Base-by-base conservation (phyloP, 2,888 invertebrate species). In the Nasonia oneida region DNA sequence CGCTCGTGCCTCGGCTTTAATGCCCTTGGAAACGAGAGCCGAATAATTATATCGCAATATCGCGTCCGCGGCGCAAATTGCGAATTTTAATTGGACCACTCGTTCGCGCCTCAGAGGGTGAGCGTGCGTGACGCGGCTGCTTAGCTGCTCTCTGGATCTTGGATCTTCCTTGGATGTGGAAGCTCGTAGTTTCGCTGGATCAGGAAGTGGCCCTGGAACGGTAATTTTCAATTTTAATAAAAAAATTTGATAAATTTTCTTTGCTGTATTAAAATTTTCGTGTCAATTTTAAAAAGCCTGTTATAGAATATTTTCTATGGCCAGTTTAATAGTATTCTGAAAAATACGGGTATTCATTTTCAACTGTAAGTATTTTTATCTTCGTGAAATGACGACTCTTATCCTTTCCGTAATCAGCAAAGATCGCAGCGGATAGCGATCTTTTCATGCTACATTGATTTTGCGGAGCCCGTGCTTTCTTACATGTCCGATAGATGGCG, bases 401-500 rank as follows among this genome's bases (percentile, higher is more conserved):
- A 67, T 33, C 23, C 15, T 29, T 67, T 67, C 33, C 15, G 15
- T 33, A 67, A 67, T 67, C 67, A 67, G 33, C 33, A 14, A 14
- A 33, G 67, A 29, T 67, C 15, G 67, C 15, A 29, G 67, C 33
- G 12, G 33, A 67, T 67, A 61, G 47, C 53, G 53, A 84, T 80
- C 76, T 83, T 70, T 80, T 81, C 82, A 74, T 67, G 70, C 78
- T 70, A 83, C 87, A 88, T 88, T 88, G 88, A 89, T 88, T 87
- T 84, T 81, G 64, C 88, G 88, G 87, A 87, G 83, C 86, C 86
- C 78, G 53, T 39, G 78, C 83, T 89, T 89, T 79, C 8, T 61
- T 77, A 80, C 75, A 81, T 85, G 71, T 50, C 88, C 89, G 87
- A 90, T 82, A 91, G 90, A 91, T 91, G 91, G 91, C 91, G 89